Base-by-base conservation (phyloP, 2,888 invertebrate species). In the Ornithoptera alexandrae region DNA sequence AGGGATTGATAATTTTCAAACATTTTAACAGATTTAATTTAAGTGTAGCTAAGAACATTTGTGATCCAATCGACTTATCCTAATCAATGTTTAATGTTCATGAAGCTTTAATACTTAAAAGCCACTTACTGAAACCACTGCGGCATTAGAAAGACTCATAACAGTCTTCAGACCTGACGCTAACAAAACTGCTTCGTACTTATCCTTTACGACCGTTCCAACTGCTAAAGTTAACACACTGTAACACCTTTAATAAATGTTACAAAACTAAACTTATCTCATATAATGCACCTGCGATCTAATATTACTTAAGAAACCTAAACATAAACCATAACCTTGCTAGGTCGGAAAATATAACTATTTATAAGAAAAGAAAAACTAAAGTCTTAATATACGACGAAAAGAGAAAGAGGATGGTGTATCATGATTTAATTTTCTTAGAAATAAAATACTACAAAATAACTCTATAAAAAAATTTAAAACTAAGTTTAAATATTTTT, bases 241-340 rank as follows among this genome's bases (percentile, higher is more conserved):
- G 56, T 53, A 39, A 15, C 22, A 67, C 36, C 17, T 67, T 56
- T 61, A 67, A 67, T 61, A 42, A 62, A 62, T 42, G 61, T 42
- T 62, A 62, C 20, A 62, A 67, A 61, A 50, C 53, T 67, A 36
- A 60, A 61, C 53, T 61, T 67, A 39, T 20, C 39, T 53, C 56
- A 67, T 56, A 56, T 50, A 50, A 12, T 61, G 53, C 56, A 67
- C 61, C 61, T 53, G 67, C 60, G 53, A 4, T 36, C 36, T 61
- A 56, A 67, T 53, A 20, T 67, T 53, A 57, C n/a, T 20, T n/a
- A 22, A 20, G 57, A 10, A 57, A 20, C 12, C 5, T 8, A 20
- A 57, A 57, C 18, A 57, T 57, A 57, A 57, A 57, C 57, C 12
- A 18, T 57, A 57, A 20, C n/a, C 12, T 57, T 57, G 20, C 57